Base-by-base conservation (phyloP, 1,140 invertebrate genomes). In the Procambarus clarkii region DNA sequence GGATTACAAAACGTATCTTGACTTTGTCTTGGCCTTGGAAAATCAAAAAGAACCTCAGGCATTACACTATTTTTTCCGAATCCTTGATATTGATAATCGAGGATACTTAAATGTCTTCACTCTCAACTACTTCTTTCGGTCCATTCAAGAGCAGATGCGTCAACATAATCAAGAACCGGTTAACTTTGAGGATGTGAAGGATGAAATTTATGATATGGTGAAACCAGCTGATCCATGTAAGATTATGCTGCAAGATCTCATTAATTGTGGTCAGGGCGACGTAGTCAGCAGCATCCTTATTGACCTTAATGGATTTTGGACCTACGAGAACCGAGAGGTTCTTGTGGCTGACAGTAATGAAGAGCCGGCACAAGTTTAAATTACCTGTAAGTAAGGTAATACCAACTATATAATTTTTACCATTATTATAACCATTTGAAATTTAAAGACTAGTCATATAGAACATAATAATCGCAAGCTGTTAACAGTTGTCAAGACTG, bases 171-270 rank as follows among this genome's bases (percentile, higher is more conserved):
- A 97, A 88, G 97, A 98, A 93, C 96, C 97, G 2, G 97, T 99
- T 1, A 96, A 96, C 92, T 99, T 99, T 95, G 97, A 98, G 93
- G 98, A 99, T 95, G 97, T 99, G 0, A 98, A 98, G 95, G 98
- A 99, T 95, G 98, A 99, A 95, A 98, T 99, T 93, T 99, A 99
- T 95, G 98, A 99, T 95, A 99, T 99, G 98, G 97, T 99, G 0
- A 97, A 98, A 93, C 98, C 98, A 2, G 96, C 95, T 85, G 96
- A 99, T 95, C 97, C 98, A 0, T 95, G 96, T 5, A 96, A 96
- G 94, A 98, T 99, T 92, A 99, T 98, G 0, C 94, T 99, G 2
- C 96, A 97, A 93, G 98, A 99, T 95, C 95, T 99, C 82, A 94
- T 96, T 21, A 94, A 94, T 58, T 95, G 95, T 95, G 98, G 98